phyloP scores from a whole-genome alignment of 2,797 vertebrate species.

The Numenius phaeopus region DNA sequence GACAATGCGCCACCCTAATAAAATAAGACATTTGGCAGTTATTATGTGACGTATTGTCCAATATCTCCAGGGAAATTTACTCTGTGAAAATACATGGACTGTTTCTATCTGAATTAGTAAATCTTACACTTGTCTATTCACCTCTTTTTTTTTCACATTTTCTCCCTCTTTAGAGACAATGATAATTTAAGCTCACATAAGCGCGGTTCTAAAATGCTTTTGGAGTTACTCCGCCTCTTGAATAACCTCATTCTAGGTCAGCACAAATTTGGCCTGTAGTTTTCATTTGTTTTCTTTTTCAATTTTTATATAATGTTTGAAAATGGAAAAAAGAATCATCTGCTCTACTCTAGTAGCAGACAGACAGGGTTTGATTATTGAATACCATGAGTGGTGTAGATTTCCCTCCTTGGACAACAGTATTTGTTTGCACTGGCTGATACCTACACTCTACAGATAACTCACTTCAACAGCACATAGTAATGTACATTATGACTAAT shows the following conservation, averaged over 20 bases:
- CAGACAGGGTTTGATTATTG: background rate
- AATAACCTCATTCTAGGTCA: background rate
- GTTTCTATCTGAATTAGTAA: background rate
- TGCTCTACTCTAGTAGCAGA: background rate
- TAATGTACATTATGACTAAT: slow-evolving; percentile 67
- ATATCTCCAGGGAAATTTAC: background rate
- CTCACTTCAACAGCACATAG: slow-evolving; percentile 22
- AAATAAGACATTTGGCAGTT: background rate
- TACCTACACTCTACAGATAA: background rate
- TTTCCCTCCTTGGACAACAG: slow-evolving; percentile 11
- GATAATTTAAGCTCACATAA: background rate
- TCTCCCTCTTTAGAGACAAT: background rate
- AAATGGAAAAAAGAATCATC: background rate
- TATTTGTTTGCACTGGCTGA: slow-evolving; percentile 51
- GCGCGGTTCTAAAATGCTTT: background rate
- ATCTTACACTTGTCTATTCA: background rate
- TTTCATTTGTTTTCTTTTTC: background rate
- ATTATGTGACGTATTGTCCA: background rate
- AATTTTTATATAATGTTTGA: background rate
- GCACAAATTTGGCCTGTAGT: background rate
- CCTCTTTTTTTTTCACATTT: background rate
- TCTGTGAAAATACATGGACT: background rate
- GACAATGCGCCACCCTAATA: background rate
- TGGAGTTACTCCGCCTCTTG: background rate
- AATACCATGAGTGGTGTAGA: background rate